Conservation (phyloP, 2,113 vertebrate species). For the Rhinolophus ferrumequinum region DNA sequence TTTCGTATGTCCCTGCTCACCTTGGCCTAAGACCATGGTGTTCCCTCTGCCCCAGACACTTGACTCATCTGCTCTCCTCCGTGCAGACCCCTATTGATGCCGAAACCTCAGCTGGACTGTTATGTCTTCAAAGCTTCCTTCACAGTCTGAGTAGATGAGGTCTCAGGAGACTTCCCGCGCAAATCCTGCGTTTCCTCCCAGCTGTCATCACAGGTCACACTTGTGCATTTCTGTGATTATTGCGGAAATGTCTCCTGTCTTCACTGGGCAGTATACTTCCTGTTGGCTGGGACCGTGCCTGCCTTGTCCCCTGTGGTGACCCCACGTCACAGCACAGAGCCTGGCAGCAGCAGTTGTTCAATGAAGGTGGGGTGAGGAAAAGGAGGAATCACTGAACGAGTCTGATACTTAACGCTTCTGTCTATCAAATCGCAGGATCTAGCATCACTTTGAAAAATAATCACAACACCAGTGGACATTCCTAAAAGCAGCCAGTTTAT, state of each 20-base stretch:
- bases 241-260: neutral
- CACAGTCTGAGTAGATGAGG: neutral
- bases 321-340: neutral
- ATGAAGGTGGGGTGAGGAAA: neutral
- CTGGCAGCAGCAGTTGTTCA: neutral
- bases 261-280: neutral
- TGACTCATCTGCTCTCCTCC: no score
- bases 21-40: neutral
- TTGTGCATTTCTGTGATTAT: neutral
- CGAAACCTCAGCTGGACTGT: neutral
- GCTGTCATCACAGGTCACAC: neutral
- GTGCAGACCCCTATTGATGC: accelerated
- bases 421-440: neutral
- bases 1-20: no score
- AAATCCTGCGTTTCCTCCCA: neutral
- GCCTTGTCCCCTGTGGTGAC: neutral
- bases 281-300: accelerated
- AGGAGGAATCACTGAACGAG: neutral
- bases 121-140: neutral
- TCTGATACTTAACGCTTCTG: neutral
- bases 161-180: neutral
- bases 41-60: neutral
- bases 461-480: neutral
- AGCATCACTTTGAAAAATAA: neutral
- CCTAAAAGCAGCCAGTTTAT: neutral